phyloP scores from a whole-genome alignment of 2,888 invertebrate species.

The Pecten maximus region DNA sequence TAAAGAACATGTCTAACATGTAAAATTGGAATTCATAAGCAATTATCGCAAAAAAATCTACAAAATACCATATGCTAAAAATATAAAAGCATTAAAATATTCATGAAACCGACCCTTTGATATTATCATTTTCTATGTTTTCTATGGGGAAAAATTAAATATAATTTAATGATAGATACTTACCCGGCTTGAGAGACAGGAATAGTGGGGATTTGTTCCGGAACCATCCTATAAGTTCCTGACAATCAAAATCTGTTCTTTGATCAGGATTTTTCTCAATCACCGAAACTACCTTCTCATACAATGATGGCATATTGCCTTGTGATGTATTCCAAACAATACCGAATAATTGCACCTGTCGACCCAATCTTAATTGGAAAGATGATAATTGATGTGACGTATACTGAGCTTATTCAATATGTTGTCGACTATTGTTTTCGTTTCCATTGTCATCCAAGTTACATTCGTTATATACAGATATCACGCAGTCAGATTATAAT shows the following conservation, averaged over 20 bases:
- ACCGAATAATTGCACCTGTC: neutral
- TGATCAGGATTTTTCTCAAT: conserved; percentile 70
- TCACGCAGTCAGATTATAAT: neutral
- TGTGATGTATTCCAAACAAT: neutral
- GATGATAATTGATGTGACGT: neutral
- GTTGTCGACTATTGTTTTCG: neutral
- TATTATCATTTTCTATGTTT: too few relatives aligned
- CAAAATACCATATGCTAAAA: too few relatives aligned
- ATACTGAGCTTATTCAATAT: neutral
- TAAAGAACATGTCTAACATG: too few relatives aligned
- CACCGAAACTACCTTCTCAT: conserved; percentile 74
- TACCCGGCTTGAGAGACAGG: conserved; percentile 73
- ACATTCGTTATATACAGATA: neutral
- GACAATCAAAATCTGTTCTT: conserved; percentile 74
- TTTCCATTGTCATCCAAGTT: neutral
- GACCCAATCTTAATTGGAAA: neutral
- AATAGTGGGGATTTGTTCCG: conserved; percentile 75
- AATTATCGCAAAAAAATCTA: too few relatives aligned
- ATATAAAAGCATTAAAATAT: too few relatives aligned
- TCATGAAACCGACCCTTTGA: too few relatives aligned
- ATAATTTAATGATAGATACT: conserved; percentile 40
- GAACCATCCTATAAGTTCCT: conserved; percentile 76
- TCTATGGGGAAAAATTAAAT: too few relatives aligned
- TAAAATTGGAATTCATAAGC: too few relatives aligned
- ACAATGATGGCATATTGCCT: conserved; percentile 67